These are phyloP conservation scores for Drosophila trichaetosa DNA, from an alignment of 2,888 invertebrate species.

Conservation along the genomic window DNA sequence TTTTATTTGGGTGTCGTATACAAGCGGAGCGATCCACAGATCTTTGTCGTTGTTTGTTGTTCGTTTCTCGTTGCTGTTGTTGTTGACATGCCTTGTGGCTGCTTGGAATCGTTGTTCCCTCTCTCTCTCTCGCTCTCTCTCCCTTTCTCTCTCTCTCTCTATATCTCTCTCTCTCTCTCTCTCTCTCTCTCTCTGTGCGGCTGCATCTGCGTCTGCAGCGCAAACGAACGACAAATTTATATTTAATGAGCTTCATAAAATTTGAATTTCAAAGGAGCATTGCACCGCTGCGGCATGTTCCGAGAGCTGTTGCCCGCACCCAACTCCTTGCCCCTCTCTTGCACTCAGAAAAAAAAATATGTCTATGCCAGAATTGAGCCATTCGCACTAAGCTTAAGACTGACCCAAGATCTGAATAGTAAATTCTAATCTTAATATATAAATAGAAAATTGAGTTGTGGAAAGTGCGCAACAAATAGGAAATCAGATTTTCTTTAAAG, in stretches of 20 bases:
- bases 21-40: slow-evolving; percentile 47
- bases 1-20: slow-evolving; percentile 83
- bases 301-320: slow-evolving; percentile 30
- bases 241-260: slow-evolving; percentile 85
- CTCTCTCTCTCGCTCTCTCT: neutral
- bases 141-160: no score
- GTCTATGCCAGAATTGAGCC: neutral
- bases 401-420: neutral
- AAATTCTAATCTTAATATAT: neutral
- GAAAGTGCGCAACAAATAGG: neutral
- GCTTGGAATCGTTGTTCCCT: slow-evolving; percentile 17
- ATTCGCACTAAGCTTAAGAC: neutral
- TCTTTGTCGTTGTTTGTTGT: slow-evolving; percentile 24
- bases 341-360: slow-evolving; percentile 8
- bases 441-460: neutral
- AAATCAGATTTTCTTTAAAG: neutral
- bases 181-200: neutral
- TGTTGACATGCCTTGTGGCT: slow-evolving; percentile 60
- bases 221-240: slow-evolving; percentile 84
- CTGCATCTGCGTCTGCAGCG: slow-evolving; percentile 37
- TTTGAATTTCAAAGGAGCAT: slow-evolving; percentile 85
- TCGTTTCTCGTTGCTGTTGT: slow-evolving; percentile 15
- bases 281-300: slow-evolving; percentile 77
- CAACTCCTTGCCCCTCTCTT: neutral
- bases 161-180: neutral